Evolutionary conservation across 2,888 invertebrate genomes (phyloP).

Genomic region (Drosophila conformis): DNA sequence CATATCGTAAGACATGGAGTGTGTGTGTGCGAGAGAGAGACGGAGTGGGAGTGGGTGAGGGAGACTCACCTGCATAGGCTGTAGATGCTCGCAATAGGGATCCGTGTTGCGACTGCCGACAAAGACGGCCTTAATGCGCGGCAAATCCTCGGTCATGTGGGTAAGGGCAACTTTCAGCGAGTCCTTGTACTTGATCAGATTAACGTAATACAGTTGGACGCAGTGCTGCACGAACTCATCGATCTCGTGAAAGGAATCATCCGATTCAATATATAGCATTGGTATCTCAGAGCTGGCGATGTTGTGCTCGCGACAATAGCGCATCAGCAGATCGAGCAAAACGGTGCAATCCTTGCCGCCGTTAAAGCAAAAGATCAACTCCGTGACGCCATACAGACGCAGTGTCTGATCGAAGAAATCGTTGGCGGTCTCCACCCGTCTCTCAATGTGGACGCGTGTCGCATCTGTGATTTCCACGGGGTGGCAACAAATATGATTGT

Average conservation of each 20-base stretch:
- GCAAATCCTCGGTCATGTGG: slow-evolving; percentile 87
- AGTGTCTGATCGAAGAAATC: slow-evolving; percentile 88
- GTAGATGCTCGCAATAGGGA: slow-evolving; percentile 90
- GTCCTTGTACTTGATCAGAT: slow-evolving; percentile 88
- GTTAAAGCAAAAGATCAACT: slow-evolving; percentile 96
- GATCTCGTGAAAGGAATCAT: slow-evolving; percentile 93
- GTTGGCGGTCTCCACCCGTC: slow-evolving; percentile 33
- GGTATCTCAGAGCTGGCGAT: slow-evolving; percentile 86
- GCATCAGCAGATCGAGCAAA: slow-evolving; percentile 89
- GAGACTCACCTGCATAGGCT: slow-evolving; percentile 88
- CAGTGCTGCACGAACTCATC: slow-evolving; percentile 93
- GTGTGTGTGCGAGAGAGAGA: not conserved
- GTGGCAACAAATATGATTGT: slow-evolving; percentile 8
- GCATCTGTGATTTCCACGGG: slow-evolving; percentile 27
- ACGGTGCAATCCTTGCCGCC: slow-evolving; percentile 99
- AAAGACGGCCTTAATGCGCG: slow-evolving; percentile 91
- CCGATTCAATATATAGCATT: slow-evolving; percentile 92
- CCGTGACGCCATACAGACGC: slow-evolving; percentile 88
- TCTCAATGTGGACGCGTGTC: slow-evolving; percentile 33
- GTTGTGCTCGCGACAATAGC: slow-evolving; percentile 77
- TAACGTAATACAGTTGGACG: slow-evolving; percentile 89
- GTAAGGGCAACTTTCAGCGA: slow-evolving; percentile 90
- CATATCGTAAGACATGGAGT: not conserved
- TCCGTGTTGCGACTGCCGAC: slow-evolving; percentile 97
- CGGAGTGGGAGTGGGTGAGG: no score